A percentile compares a stretch with the other conserved stretches of the same genome.
phyloP scores from a whole-genome alignment of 2,797 vertebrate species.

The Lagodon rhomboides region DNA sequence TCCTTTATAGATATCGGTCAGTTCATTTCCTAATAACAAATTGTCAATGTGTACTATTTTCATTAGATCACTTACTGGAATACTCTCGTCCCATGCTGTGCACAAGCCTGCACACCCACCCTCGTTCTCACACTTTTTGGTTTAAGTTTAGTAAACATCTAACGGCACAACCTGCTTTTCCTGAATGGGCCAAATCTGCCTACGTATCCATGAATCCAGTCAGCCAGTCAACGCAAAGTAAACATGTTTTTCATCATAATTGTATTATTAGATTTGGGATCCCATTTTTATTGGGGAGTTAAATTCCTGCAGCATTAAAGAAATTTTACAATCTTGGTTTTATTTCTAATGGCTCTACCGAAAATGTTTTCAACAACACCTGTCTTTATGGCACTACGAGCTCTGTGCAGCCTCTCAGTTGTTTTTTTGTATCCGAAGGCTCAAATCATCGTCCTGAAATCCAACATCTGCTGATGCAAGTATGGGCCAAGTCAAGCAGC shows the following conservation, averaged over 20 bases:
- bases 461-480: slow-evolving; percentile 68
- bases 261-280: background rate
- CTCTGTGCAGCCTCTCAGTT: slow-evolving; percentile 7
- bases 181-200: slow-evolving; percentile 20
- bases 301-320: background rate
- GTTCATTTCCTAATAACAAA: background rate
- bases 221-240: background rate
- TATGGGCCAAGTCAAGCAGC: slow-evolving; percentile 65
- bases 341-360: background rate
- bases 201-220: background rate
- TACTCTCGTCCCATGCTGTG: slow-evolving; percentile 4
- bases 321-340: background rate
- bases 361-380: slow-evolving; percentile 13
- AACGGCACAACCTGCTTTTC: slow-evolving; percentile 40
- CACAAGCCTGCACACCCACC: slow-evolving; percentile 7
- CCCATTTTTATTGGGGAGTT: background rate
- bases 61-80: background rate
- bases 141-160: slow-evolving; percentile 31
- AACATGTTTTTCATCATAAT: background rate
- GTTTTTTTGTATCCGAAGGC: slow-evolving; percentile 34
- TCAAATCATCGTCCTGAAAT: slow-evolving; percentile 56
- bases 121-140: slow-evolving; percentile 11
- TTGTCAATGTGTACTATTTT: background rate
- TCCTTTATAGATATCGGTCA: background rate
- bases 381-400: slow-evolving; percentile 16